A percentile compares a stretch with the other conserved stretches of the same genome.
phyloP scores from a whole-genome alignment of 1,140 invertebrate species.

The Lasioglossum baleicum region DNA sequence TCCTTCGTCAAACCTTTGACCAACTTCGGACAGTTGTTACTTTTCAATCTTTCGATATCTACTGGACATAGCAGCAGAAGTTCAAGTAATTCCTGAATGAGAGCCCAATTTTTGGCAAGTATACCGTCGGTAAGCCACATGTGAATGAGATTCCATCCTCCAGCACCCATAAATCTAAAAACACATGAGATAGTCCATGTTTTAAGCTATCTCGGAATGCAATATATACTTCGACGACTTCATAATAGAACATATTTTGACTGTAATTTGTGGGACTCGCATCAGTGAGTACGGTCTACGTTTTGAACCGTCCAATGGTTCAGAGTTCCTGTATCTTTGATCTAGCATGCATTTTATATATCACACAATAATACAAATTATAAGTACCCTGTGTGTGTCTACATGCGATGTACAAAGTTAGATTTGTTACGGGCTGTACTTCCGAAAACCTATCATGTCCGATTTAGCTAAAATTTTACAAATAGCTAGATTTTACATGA shows the following conservation, averaged over 20 bases:
- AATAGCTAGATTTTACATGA: too few relatives aligned
- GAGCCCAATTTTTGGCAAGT: conserved; percentile 89
- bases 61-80: conserved; percentile 92
- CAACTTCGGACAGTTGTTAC: conserved; percentile 94
- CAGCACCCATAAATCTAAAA: conserved; percentile 91
- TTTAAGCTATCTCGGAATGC: not conserved
- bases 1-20: conserved; percentile 94
- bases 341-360: conserved; percentile 65
- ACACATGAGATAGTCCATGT: conserved; percentile 16
- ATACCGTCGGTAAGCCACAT: conserved; percentile 94
- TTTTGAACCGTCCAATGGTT: conserved; percentile 67
- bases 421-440: not conserved
- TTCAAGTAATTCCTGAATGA: conserved; percentile 92
- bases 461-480: too few relatives aligned
- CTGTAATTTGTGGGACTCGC: conserved; percentile 57
- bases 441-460: too few relatives aligned
- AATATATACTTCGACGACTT: not conserved
- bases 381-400: conserved; percentile 49
- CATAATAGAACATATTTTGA: not conserved
- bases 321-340: conserved; percentile 61
- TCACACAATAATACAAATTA: conserved; percentile 53
- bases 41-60: conserved; percentile 92
- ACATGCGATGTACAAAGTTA: conserved; percentile 53
- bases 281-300: conserved; percentile 68
- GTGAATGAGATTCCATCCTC: conserved; percentile 94